Evolutionary conservation across 2,888 invertebrate species (phyloP).

Genomic region (Lagria hirta): DNA sequence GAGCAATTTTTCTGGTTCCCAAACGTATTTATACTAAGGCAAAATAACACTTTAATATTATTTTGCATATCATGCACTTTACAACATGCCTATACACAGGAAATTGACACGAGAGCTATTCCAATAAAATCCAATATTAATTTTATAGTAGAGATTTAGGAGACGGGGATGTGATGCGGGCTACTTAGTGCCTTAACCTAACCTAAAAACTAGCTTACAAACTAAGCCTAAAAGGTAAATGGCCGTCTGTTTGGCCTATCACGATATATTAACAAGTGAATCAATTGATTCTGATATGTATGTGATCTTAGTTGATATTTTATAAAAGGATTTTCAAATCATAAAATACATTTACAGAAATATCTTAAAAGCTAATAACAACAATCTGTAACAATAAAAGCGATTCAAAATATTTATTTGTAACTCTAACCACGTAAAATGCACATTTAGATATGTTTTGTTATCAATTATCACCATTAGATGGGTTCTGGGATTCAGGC

Average conservation of each 20-base stretch:
- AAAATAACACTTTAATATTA: slow-evolving; percentile 43
- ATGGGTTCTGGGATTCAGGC: too few relatives aligned
- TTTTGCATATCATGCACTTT: slow-evolving; percentile 44
- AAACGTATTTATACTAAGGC: slow-evolving; percentile 53
- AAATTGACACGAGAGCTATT: slow-evolving; percentile 51
- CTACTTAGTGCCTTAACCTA: slow-evolving; percentile 40
- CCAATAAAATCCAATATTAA: slow-evolving; percentile 50
- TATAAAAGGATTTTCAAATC: slow-evolving; percentile 12
- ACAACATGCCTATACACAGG: slow-evolving; percentile 42
- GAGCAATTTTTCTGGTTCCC: slow-evolving; percentile 53
- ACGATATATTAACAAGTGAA: slow-evolving; percentile 51
- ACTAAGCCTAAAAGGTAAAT: slow-evolving; percentile 30
- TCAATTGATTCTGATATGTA: slow-evolving; percentile 56
- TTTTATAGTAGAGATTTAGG: slow-evolving; percentile 36
- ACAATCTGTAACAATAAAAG: too few relatives aligned
- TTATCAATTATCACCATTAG: too few relatives aligned
- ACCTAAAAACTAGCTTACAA: slow-evolving; percentile 19
- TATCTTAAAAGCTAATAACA: too few relatives aligned
- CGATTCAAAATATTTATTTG: too few relatives aligned
- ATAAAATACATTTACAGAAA: too few relatives aligned
- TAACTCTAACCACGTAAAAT: too few relatives aligned
- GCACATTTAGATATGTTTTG: too few relatives aligned
- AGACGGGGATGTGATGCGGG: slow-evolving; percentile 48
- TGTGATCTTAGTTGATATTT: slow-evolving; percentile 56
- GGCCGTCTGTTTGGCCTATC: slow-evolving; percentile 47